These are phyloP conservation scores for Sarcophilus harrisii DNA, from an alignment of 2,797 vertebrate genomes.

Conservation along the genomic window DNA sequence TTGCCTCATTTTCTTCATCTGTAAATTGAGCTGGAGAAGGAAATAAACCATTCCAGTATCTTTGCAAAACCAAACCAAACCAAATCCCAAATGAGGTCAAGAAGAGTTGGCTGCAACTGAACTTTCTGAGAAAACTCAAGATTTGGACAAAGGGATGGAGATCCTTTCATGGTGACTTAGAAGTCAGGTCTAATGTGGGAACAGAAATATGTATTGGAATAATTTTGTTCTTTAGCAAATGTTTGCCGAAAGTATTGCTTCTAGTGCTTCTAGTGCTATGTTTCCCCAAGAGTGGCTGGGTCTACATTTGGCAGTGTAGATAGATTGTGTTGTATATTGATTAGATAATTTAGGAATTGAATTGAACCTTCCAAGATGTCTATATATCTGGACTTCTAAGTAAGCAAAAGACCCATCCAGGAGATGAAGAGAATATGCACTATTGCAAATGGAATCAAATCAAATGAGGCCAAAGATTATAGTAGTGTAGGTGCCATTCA, in stretches of 20 bases:
- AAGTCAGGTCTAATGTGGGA: neutral
- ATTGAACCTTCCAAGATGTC: neutral
- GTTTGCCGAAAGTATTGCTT: neutral
- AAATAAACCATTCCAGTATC: neutral
- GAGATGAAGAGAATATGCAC: neutral
- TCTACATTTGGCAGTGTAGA: neutral
- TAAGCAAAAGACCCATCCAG: neutral
- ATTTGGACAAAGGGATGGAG: neutral
- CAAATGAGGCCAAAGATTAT: neutral
- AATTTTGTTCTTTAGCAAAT: neutral
- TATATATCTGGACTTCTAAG: neutral
- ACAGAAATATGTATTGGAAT: fast-evolving
- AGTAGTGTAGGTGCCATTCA: slow-evolving; percentile 1
- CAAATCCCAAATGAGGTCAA: neutral
- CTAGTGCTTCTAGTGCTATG: neutral
- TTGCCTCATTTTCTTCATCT: neutral
- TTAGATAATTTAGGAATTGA: neutral
- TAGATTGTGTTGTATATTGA: neutral
- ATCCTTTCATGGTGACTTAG: neutral
- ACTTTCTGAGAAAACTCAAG: neutral
- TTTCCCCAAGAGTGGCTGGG: neutral
- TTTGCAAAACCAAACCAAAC: neutral
- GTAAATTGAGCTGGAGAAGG: neutral
- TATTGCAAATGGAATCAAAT: neutral
- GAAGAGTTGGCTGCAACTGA: neutral